A percentile compares a stretch with the other conserved stretches of the same genome.
Evolutionary conservation across 2,113 vertebrate species (phyloP).

Genomic region (Pituophis catenifer): DNA sequence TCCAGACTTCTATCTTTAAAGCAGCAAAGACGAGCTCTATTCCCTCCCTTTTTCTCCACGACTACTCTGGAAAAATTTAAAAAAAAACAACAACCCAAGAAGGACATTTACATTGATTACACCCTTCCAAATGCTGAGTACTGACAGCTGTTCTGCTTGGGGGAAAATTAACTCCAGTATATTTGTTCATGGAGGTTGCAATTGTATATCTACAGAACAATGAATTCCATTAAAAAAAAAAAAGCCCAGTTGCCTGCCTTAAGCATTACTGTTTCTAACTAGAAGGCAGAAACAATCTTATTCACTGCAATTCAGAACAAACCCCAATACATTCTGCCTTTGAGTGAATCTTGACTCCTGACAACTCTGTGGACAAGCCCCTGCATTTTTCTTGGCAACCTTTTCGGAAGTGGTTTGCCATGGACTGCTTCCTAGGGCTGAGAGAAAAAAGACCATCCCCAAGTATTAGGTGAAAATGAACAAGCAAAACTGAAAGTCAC

Average conservation of each 20-base stretch:
- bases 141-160: background rate
- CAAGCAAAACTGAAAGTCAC: background rate
- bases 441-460: background rate
- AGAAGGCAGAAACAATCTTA: background rate
- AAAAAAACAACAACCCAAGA: slow-evolving; percentile 23
- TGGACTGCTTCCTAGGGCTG: background rate
- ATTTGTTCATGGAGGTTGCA: background rate
- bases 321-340: background rate
- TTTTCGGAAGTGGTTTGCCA: background rate
- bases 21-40: background rate
- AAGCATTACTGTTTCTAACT: background rate
- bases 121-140: slow-evolving; percentile 25
- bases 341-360: background rate
- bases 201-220: background rate
- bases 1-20: slow-evolving; percentile 42
- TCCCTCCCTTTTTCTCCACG: background rate
- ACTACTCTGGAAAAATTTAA: slow-evolving; percentile 4
- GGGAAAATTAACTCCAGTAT: background rate
- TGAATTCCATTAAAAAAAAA: background rate
- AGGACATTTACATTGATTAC: slow-evolving; percentile 24
- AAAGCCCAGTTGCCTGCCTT: background rate
- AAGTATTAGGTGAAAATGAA: background rate
- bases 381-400: background rate
- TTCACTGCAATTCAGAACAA: background rate
- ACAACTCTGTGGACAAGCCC: background rate